Base-by-base conservation (phyloP, 2,113 vertebrate species). In the Rhegmatorhina hoffmannsi region DNA sequence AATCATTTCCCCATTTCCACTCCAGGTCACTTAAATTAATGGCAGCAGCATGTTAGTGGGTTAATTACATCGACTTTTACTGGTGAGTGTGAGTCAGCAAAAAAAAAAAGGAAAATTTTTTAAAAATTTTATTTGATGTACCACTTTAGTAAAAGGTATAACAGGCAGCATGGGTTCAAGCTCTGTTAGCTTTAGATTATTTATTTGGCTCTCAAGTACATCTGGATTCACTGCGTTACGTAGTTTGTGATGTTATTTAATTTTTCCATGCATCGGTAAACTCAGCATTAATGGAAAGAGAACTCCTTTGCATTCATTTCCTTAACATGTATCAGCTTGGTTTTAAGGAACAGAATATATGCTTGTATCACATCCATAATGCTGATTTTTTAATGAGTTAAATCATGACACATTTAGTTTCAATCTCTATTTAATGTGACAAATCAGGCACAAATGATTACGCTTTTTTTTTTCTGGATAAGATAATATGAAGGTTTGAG, bases 371-470 rank as follows among this genome's bases (percentile, higher is more conserved):
- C 89, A 92, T 90, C 59, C 20, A 90, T 82, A 96, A 96, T 95
- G 97, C 67, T 85, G 87, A 90, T 95, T 89, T 96, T 89, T 92
- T 68, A 94, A 55, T 90, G 72, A 96, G 52, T 93, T 97, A 87
- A 89, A 74, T 85, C 92, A 95, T 89, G 79, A 97, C 80, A 95
- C 84, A 84, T 53, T 92, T 90, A 85, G 77, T 95, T 95, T 95
- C 80, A 92, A 73, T 84, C 70, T 75, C 83, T 96, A 96, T 96
- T 94, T 80, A 77, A 92, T 89, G 98, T 98, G 98, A 98, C 97
- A 98, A 97, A 98, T 98, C 98, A 99, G 99, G 99, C 98, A 99
- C 99, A 98, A 98, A 98, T 97, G 80, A 96, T 95, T 89, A 98
- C 83, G 97, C 97, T 91, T 98, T 97, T 93, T 97, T 96, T 97